Evolutionary conservation across 2,797 vertebrate species (phyloP).

Genomic region (Ptychadena robeensis): DNA sequence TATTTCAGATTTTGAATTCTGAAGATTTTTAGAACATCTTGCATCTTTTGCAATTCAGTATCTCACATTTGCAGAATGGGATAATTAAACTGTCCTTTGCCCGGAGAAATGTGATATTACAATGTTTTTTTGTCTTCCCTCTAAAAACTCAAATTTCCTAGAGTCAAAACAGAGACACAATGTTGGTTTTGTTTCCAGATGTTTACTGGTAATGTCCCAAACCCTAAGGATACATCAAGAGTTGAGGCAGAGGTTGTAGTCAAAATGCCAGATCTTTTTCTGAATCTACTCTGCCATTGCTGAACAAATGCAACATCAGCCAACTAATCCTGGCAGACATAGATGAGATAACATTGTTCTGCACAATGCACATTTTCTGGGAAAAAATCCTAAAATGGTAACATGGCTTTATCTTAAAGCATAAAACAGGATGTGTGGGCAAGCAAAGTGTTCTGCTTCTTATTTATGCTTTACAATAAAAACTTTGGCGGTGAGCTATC

Average conservation of each 20-base stretch:
- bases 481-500: constrained; percentile 47
- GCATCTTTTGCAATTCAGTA: not conserved
- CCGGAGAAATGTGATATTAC: not conserved
- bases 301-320: not conserved
- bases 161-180: not conserved
- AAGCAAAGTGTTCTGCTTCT: constrained; percentile 25
- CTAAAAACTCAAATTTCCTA: too few relatives aligned
- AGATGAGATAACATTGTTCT: not conserved
- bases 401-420: constrained; percentile 10
- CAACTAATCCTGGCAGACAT: not conserved
- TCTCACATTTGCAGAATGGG: not conserved
- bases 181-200: not conserved
- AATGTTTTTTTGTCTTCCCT: too few relatives aligned
- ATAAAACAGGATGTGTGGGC: constrained; percentile 21
- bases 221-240: not conserved
- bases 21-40: not conserved
- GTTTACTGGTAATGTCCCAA: not conserved
- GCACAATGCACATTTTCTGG: constrained; percentile 22
- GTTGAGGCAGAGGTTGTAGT: not conserved
- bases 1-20: not conserved
- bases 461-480: constrained; percentile 56
- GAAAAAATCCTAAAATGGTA: constrained; percentile 17
- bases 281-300: constrained; percentile 1
- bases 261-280: constrained; percentile 8
- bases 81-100: not conserved